A percentile compares a stretch with the other conserved stretches of the same genome.
Conservation (phyloP, 2,888 invertebrate genomes). For the Sceliomorpha sp. region DNA sequence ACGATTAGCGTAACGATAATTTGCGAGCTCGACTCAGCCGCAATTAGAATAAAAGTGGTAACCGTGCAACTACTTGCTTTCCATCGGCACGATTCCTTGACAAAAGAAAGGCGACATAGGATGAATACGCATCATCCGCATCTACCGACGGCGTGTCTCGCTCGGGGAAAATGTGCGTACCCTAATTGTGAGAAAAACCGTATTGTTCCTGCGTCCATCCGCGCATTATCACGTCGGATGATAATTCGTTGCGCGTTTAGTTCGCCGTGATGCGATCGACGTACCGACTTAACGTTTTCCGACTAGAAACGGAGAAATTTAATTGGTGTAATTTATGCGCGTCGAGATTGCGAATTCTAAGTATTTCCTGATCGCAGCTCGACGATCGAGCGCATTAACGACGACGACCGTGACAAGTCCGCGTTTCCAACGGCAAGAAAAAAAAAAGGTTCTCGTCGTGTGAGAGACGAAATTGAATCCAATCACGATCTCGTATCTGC, state of each 20-base stretch:
- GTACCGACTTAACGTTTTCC: conserved; percentile 24
- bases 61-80: conserved; percentile 52
- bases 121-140: conserved; percentile 14
- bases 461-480: conserved; percentile 35
- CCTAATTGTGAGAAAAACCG: conserved; percentile 48
- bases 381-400: no score
- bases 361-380: conserved; percentile 12
- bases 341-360: conserved; percentile 11
- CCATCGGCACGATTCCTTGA: conserved; percentile 50
- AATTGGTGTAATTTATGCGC: conserved; percentile 47
- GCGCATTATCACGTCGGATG: conserved; percentile 34
- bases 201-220: conserved; percentile 40
- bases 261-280: no score
- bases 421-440: background rate
- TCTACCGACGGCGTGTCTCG: background rate
- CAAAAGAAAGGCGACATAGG: conserved; percentile 49
- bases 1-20: conserved; percentile 56
- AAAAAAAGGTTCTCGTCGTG: conserved; percentile 3
- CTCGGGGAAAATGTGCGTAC: conserved; percentile 19
- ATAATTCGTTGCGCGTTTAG: conserved; percentile 38
- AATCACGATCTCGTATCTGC: conserved; percentile 31
- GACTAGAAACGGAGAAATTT: conserved; percentile 53
- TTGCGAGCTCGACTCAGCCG: conserved; percentile 43
- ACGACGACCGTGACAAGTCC: no score
- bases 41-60: conserved; percentile 56